These are phyloP conservation scores for Buceros bicornis DNA, from an alignment of 2,797 vertebrate species.

Conservation along the genomic window DNA sequence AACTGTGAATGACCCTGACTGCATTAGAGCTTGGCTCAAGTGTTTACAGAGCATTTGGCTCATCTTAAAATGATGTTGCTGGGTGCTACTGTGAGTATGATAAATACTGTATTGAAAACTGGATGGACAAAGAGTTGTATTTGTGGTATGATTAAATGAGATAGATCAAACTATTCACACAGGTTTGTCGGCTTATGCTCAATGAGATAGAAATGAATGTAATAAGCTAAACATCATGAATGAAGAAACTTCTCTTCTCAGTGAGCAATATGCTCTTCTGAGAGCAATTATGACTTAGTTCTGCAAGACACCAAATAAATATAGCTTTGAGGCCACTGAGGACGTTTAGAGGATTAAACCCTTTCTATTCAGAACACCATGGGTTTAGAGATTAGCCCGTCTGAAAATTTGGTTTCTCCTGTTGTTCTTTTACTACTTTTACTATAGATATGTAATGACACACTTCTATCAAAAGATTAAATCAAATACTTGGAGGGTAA, in stretches of 20 bases:
- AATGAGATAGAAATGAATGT: neutral
- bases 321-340: neutral
- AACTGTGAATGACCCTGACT: neutral
- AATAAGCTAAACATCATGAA: neutral
- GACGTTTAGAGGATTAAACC: neutral
- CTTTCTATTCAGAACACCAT: neutral
- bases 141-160: neutral
- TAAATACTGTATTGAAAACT: neutral
- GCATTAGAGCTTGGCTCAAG: neutral
- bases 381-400: neutral
- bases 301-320: neutral
- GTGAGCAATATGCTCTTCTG: neutral
- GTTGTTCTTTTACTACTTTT: neutral
- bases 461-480: neutral
- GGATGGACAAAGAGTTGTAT: neutral
- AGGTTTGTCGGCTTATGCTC: neutral
- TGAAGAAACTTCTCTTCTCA: neutral
- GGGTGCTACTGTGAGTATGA: neutral
- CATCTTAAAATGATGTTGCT: neutral
- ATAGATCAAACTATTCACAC: neutral
- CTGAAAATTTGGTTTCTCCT: neutral
- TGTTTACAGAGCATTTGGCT: neutral
- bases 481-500: neutral
- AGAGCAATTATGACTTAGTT: neutral
- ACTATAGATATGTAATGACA: neutral